phyloP scores from a whole-genome alignment of 2,888 invertebrate species.

The Helicoverpa assulta region DNA sequence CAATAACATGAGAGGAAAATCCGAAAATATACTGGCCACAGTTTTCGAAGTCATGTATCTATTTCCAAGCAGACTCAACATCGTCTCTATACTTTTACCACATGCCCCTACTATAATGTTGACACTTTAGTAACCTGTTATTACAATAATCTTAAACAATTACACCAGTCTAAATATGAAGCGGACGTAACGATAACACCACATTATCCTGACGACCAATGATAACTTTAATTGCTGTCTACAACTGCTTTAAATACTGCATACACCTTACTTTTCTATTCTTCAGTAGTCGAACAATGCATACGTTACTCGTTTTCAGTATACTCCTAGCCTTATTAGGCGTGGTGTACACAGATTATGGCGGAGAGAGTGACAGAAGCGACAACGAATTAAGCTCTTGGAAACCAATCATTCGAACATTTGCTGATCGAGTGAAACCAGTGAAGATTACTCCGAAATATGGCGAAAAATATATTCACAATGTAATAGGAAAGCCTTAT shows the following conservation, averaged over 20 bases:
- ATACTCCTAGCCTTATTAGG: conserved; percentile 45
- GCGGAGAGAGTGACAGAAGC: conserved; percentile 28
- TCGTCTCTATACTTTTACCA: too few relatives aligned
- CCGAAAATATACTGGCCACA: too few relatives aligned
- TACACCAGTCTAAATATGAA: conserved; percentile 34
- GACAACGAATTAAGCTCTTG: conserved; percentile 62
- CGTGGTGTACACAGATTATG: conserved; percentile 29
- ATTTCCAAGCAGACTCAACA: too few relatives aligned
- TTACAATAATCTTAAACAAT: conserved; percentile 15
- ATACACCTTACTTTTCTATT: background rate
- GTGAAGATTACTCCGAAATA: conserved; percentile 66
- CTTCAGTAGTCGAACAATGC: conserved; percentile 44
- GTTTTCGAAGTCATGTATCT: too few relatives aligned
- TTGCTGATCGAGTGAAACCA: conserved; percentile 69
- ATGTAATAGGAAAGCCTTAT: conserved; percentile 61
- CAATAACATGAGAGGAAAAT: too few relatives aligned
- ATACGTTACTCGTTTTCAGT: conserved; percentile 2
- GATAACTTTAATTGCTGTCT: conserved; percentile 67
- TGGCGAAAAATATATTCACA: conserved; percentile 69
- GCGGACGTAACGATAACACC: conserved; percentile 52
- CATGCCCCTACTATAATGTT: background rate
- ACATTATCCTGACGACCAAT: conserved; percentile 38
- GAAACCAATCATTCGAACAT: conserved; percentile 65
- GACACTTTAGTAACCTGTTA: background rate
- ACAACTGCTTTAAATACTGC: conserved; percentile 40